Base-by-base conservation (phyloP, 2,797 vertebrate genomes). In the Fistularia tabacaria region DNA sequence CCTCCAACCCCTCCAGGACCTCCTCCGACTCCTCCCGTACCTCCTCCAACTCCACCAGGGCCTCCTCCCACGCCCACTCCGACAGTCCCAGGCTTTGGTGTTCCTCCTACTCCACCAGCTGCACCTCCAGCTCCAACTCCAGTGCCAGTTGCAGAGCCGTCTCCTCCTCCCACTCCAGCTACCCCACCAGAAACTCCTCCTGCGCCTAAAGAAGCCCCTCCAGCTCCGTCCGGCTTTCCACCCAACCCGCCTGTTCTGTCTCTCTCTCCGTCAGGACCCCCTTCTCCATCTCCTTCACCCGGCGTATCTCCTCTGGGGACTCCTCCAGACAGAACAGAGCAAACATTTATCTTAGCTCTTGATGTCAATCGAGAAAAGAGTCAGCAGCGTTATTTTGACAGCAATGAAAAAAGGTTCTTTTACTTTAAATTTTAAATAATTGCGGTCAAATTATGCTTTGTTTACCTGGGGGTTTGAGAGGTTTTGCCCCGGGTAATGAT, bases 231-330 rank as follows among this genome's bases (percentile, higher is more conserved):
- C 3, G 5, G 38, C 53, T 63, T 61, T 60, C 53, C 69, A 25
- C 53, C 69, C 14, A 57, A 60, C 9, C 49, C 59, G 36, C 46
- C 68, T 58, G 58, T 51, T 8, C 73, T 47, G 13, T 36, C 72
- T 71, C 79, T 80, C 10, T 79, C 77, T 45, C 77, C 81, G 72
- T 83, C 82, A 66, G 77, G 74, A 42, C 82, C 80, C 43, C 52
- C 80, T 46, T 86, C 85, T 36, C 83, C 87, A 54, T 87, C 83
- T 51, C 85, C 87, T 75, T 89, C 85, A 41, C 88, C 88, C 39
- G 88, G 88, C 8, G 88, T 90, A 55, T 90, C 88, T 47, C 88
- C 88, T 81, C 88, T 80, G 36, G 87, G 88, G 14, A 88, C 81
- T 46, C 84, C 87, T 89, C 60, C 25, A 68, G 49, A 62, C 14